Base-by-base conservation (phyloP, 2,888 invertebrate genomes). In the Calephelis perditalis region DNA sequence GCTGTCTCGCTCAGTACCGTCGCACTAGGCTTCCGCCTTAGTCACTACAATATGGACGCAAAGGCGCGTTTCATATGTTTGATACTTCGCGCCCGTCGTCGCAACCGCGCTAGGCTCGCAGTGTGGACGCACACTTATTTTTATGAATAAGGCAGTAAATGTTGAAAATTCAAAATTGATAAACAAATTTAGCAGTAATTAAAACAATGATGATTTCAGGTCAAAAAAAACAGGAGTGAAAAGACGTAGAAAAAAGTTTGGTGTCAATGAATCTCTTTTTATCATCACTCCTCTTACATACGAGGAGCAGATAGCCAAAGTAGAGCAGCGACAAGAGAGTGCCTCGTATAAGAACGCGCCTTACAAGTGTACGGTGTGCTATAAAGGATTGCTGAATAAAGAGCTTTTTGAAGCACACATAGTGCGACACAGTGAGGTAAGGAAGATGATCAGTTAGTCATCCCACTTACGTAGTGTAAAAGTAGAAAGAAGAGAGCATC, bases 261-360 rank as follows among this genome's bases (percentile, higher is more conserved):
- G 72, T 0, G 68, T 83, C 0, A 84, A 88, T 65, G 87, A 86
- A 10, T 74, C 78, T 0, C 67, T 87, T 0, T 88, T 88, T 66
- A 83, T 78, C 0, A 76, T 87, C 1, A 75, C 76, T 0, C 65
- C 76, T 0, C 60, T 88, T 0, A 77, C 82, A 0, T 84, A 86
- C 63, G 86, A 86, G 6, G 81, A 87, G 4, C 88, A 88, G n/a
- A 79, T 84, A 11, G 79, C 78, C 0, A 87, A 87, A 58, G 77
- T 87, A 0, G 62, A 74, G 9, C 77, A 79, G 9, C 45, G 87
- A 0, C 81, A 82, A 11, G 82, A 84, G 52, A 71, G 72, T 0
- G 58, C 63, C 0, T 68, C 70, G 0, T 84, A 82, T 47, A 72
- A 67, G 0, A 68, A 67, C 15, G 79, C 88, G 0, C 73, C 76